phyloP scores from a whole-genome alignment of 2,797 vertebrate species.

The Chelmon rostratus region DNA sequence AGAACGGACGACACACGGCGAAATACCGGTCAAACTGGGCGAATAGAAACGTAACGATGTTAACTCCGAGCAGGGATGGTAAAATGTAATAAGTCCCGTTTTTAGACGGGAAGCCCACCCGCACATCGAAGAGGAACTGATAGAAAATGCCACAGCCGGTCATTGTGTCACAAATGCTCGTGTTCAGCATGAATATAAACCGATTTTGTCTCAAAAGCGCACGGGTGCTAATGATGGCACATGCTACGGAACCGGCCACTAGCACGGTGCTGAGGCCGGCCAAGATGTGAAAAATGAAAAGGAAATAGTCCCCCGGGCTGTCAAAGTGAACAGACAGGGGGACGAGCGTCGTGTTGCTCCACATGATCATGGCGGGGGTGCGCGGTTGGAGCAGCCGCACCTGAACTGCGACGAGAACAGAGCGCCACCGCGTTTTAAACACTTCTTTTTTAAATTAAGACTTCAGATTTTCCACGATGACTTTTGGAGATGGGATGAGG shows the following conservation, averaged over 20 bases:
- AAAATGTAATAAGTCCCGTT: constrained; percentile 34
- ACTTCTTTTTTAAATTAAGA: neutral
- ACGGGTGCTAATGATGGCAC: constrained; percentile 59
- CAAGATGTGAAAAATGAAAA: constrained; percentile 74
- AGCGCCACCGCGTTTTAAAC: neutral
- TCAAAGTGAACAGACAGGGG: constrained; percentile 60
- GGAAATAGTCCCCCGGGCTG: constrained; percentile 66
- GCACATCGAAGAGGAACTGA: constrained; percentile 51
- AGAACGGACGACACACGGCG: constrained; percentile 49
- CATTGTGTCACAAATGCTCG: constrained; percentile 62
- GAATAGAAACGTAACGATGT: constrained; percentile 67
- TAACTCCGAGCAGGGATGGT: constrained; percentile 42
- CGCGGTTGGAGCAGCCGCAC: too few relatives aligned
- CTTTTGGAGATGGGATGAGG: neutral
- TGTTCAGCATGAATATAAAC: constrained; percentile 82
- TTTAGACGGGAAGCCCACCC: constrained; percentile 63
- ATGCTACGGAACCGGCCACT: constrained; percentile 68
- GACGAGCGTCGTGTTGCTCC: neutral
- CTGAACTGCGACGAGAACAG: neutral
- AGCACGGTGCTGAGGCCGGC: constrained; percentile 59
- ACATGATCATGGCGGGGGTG: neutral
- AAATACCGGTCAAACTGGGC: constrained; percentile 58
- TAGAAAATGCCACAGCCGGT: constrained; percentile 47
- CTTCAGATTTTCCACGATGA: neutral
- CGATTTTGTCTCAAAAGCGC: constrained; percentile 70